Evolutionary conservation across 2,888 invertebrate genomes (phyloP), one percentile per base, ranked within the genome.

Genomic region (Caenorhabditis sulstoni): DNA sequence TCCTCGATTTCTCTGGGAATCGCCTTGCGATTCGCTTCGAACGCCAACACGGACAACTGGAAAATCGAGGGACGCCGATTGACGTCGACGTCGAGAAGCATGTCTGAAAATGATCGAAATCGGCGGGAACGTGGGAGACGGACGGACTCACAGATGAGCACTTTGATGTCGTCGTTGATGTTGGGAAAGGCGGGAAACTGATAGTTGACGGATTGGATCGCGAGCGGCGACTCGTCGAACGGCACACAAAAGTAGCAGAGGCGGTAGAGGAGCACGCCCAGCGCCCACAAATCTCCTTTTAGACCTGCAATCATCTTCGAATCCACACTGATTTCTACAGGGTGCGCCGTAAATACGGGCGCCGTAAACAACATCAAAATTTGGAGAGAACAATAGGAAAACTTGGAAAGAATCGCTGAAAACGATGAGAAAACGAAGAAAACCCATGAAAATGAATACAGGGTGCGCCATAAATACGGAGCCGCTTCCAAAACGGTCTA

Each of bases 141-240:
- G 29, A 29, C 4, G 29, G 29, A 91, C 93, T 92, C 91, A 94
- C 94, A 93, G 82, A 95, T 94, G 75, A 95, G 91, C 85, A 93
- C 93, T 91, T 94, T 94, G 89, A 95, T 91, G 75, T 93, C 93
- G 87, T 92, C 93, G 23, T 94, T 94, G 92, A 93, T 95, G 91
- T 93, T 93, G 20, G 87, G 86, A 91, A 93, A 93, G 90, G 95
- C 94, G 65, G 96, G 96, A 91, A 96, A 94, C 22, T 59, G 66
- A 91, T 95, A 95, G 89, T 94, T 94, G 62, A 95, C 95, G 91
- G 94, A 95, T 91, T 95, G 95, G 90, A 96, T 96, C 62, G 96
- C 96, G 85, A 96, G 92, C n/a, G 94, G 94, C 90, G 95, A 95
- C 91, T 96, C 96, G 37, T 95, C 96, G 91, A 96, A 96, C 61